These are phyloP conservation scores for Tetrao urogallus DNA, from an alignment of 2,113 vertebrate genomes.

Conservation along the genomic window DNA sequence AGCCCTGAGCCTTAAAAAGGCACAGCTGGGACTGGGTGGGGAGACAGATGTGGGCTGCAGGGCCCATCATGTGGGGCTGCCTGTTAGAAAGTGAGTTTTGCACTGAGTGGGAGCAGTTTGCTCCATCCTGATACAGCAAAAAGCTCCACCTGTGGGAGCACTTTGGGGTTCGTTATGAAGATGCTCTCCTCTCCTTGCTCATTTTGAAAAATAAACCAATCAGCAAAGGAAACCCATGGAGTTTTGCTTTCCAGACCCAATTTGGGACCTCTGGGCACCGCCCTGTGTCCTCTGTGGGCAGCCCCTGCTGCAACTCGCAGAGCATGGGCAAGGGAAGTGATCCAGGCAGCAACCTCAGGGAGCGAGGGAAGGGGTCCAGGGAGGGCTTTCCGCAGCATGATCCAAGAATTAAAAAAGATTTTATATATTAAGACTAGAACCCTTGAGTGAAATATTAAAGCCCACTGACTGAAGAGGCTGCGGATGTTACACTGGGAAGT, in stretches of 20 bases:
- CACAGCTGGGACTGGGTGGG: neutral
- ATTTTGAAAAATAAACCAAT: neutral
- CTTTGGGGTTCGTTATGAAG: constrained; percentile 4
- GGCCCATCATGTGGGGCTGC: neutral
- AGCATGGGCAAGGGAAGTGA: neutral
- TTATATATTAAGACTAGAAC: constrained; percentile 62
- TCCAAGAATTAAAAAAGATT: constrained; percentile 66
- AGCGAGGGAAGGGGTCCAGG: constrained; percentile 5
- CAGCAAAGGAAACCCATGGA: neutral
- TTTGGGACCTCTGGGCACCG: neutral
- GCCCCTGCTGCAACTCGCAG: neutral
- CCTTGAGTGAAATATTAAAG: constrained; percentile 64
- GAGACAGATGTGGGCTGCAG: neutral
- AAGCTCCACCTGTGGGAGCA: neutral
- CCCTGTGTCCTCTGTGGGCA: constrained; percentile 24
- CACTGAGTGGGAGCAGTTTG: neutral
- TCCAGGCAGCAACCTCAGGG: constrained; percentile 41
- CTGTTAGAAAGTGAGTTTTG: neutral
- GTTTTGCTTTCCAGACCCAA: neutral
- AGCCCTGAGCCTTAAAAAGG: neutral
- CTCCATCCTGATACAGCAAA: neutral
- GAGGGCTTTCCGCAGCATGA: constrained; percentile 25
- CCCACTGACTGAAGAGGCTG: constrained; percentile 50
- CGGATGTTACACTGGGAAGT: constrained; percentile 43
- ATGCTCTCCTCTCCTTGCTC: neutral